Evolutionary conservation across 2,797 vertebrate species (phyloP), one percentile per base, ranked within the genome.

Genomic region (Macropodus opercularis): DNA sequence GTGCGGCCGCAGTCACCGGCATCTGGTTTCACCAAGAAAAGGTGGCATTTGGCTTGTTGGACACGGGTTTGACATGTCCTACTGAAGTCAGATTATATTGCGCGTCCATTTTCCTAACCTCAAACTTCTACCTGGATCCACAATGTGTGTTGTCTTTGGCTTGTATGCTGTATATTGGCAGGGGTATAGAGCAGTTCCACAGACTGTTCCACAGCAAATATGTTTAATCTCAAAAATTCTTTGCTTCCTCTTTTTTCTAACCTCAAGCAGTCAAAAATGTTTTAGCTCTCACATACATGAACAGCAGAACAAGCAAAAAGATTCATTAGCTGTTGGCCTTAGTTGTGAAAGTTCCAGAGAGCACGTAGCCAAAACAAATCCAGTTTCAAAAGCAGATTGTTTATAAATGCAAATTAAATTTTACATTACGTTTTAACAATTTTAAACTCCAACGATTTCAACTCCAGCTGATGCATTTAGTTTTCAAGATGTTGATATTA

Each of bases 21-120:
- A 87, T 80, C 83, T 89, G 76, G 79, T 50, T 79, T 50, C 19
- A 73, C 63, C 48, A 53, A 43, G 17, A 35, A 70, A 72, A 55
- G 67, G 68, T 81, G 39, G 32, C 40, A 51, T 58, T 76, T 73
- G 63, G 56, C 46, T 79, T 27, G 10, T 65, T 61, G 80, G 71
- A 81, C 32, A 14, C 29, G 38, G 32, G 52, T 71, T 77, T 1
- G 5, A 66, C n/a, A 40, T 27, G 31, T 63, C n/a, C 49, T 1
- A 36, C 27, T 63, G 32, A 65, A 68, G 50, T 32, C 4, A 18
- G 21, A 36, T 18, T 23, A 44, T 52, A 40, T 63, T 69, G 56
- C 63, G 40, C 56, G 63, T 72, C 54, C 13, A 2, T 35, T 64
- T 72, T 46, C 44, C 35, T 52, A 49, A 42, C 27, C 42, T 54